These are phyloP conservation scores for Agrotis clavis DNA, from an alignment of 2,888 invertebrate genomes.

Conservation along the genomic window DNA sequence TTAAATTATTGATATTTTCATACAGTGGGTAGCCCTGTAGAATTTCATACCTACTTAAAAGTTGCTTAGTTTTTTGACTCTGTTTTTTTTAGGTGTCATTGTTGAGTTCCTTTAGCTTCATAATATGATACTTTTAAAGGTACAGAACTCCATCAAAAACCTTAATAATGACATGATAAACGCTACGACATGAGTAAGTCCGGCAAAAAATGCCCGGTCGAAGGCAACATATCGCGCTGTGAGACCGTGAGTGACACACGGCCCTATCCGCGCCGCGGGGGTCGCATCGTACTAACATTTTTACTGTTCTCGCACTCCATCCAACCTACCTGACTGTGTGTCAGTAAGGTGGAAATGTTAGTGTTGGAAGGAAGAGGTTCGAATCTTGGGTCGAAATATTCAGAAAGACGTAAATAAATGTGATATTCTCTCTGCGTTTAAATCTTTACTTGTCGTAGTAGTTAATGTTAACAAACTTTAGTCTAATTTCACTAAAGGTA, in stretches of 20 bases:
- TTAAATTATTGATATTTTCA: background rate
- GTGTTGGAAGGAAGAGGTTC: conserved; percentile 59
- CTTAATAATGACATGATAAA: conserved; percentile 73
- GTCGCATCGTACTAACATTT: conserved; percentile 77
- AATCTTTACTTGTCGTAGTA: background rate
- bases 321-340: conserved; percentile 75
- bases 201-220: conserved; percentile 72
- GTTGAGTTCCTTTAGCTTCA: background rate
- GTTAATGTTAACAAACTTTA: background rate
- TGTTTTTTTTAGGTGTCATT: background rate
- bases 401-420: no score
- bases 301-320: conserved; percentile 82
- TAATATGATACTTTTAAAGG: conserved; percentile 9
- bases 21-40: background rate
- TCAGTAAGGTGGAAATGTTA: conserved; percentile 60
- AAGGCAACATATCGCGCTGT: conserved; percentile 66
- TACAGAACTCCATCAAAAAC: conserved; percentile 29
- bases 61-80: background rate
- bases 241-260: conserved; percentile 87
- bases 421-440: no score
- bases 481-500: background rate
- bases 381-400: conserved; percentile 58
- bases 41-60: background rate
- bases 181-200: conserved; percentile 60
- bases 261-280: conserved; percentile 80